Evolutionary conservation across 2,113 vertebrate species (phyloP).

Genomic region (Neotoma lepida): DNA sequence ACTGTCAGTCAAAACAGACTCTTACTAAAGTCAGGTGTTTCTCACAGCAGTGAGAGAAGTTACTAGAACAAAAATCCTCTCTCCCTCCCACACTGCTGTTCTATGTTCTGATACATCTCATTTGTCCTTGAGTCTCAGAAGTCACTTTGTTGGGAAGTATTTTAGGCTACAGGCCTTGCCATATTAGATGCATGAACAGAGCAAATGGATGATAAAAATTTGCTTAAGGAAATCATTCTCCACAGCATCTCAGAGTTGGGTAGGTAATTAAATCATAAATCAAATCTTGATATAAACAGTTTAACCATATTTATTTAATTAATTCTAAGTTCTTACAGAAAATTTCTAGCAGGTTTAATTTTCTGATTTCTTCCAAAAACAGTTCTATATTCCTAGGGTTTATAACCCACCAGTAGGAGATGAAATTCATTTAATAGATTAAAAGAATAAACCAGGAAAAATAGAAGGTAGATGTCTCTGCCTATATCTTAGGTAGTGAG

Average conservation of each 20-base stretch:
- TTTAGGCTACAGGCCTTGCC: constrained; percentile 53
- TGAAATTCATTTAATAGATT: neutral
- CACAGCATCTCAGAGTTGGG: constrained; percentile 61
- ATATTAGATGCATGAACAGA: constrained; percentile 62
- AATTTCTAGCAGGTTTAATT: constrained; percentile 1
- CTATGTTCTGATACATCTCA: constrained; percentile 3
- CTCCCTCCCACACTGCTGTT: neutral
- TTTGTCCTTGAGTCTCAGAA: constrained; percentile 51
- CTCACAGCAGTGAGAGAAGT: neutral
- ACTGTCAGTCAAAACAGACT: neutral
- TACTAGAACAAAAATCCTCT: no score
- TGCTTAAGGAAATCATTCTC: constrained; percentile 75
- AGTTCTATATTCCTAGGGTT: neutral
- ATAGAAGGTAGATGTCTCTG: neutral
- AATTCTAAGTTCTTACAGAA: constrained; percentile 67
- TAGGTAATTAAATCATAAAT: constrained; percentile 77
- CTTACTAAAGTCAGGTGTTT: neutral
- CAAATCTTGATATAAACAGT: constrained; percentile 79
- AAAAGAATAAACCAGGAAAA: neutral
- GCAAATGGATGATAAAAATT: constrained; percentile 63
- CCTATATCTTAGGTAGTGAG: neutral
- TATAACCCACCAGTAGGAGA: neutral
- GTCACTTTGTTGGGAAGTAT: constrained; percentile 38
- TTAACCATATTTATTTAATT: constrained; percentile 76
- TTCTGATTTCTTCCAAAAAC: constrained; percentile 41